Conservation (phyloP, 2,113 vertebrate species). For the Macrotus californicus region DNA sequence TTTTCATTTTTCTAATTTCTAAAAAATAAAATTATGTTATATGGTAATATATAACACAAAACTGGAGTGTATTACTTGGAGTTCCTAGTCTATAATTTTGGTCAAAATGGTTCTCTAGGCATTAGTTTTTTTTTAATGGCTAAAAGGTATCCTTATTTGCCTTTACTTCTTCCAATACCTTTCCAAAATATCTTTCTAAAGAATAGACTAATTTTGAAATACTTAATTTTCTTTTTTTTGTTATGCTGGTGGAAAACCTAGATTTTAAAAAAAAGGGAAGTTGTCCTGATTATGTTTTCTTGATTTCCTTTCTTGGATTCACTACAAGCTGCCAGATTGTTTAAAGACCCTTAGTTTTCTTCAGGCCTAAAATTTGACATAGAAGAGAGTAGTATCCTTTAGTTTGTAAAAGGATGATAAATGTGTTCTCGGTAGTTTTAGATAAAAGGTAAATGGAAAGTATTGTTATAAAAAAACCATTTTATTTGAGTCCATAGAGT, state of each 20-base stretch:
- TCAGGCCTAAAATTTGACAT: neutral
- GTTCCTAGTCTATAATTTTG: conserved; percentile 5
- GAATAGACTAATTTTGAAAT: neutral
- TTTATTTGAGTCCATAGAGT: neutral
- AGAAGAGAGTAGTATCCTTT: neutral
- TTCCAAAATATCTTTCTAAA: neutral
- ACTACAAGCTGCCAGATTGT: neutral
- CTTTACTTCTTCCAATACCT: neutral
- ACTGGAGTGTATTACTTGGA: neutral
- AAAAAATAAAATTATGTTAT: neutral
- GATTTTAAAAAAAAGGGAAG: neutral
- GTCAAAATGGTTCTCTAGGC: neutral
- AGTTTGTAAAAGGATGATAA: neutral
- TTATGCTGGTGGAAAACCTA: neutral
- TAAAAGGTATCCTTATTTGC: neutral
- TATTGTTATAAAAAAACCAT: neutral
- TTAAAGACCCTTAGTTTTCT: conserved; percentile 20
- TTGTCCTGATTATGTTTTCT: neutral
- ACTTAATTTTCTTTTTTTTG: neutral
- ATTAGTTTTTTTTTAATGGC: neutral
- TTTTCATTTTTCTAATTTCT: neutral
- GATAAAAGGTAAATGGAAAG: neutral
- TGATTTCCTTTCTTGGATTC: neutral
- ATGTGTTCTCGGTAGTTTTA: conserved; percentile 15
- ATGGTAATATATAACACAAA: neutral